phyloP scores from a whole-genome alignment of 2,888 invertebrate species.

The Antheraea yamamai region DNA sequence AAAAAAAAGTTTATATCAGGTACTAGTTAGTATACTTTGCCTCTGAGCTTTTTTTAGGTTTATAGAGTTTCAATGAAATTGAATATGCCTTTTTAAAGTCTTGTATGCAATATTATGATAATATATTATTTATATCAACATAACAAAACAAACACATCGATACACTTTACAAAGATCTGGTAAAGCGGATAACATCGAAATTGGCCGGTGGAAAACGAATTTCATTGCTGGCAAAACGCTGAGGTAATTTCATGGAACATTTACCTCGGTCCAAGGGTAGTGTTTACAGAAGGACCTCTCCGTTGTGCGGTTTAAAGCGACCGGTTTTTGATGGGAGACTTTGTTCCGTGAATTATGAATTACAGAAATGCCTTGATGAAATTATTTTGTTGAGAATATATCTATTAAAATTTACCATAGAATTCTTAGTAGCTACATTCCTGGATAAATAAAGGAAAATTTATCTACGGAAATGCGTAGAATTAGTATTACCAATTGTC shows the following conservation, averaged over 20 bases:
- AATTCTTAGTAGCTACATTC: neutral
- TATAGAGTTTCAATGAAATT: neutral
- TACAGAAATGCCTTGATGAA: conserved; percentile 25
- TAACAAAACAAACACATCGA: conserved; percentile 14
- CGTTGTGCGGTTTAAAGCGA: conserved; percentile 33
- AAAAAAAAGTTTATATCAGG: no score
- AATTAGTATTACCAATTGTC: neutral
- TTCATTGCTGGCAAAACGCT: conserved; percentile 64
- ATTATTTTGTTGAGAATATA: conserved; percentile 31
- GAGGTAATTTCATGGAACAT: conserved; percentile 75
- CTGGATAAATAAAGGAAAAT: neutral
- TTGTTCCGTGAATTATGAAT: conserved; percentile 42
- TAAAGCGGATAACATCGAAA: conserved; percentile 53
- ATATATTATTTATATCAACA: neutral
- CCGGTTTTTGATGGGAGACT: conserved; percentile 40
- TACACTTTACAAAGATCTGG: conserved; percentile 32
- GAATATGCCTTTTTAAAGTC: neutral
- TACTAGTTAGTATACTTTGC: no score
- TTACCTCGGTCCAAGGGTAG: conserved; percentile 63
- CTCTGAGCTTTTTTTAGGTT: no score
- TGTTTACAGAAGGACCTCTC: conserved; percentile 52
- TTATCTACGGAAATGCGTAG: neutral
- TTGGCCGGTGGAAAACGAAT: conserved; percentile 57
- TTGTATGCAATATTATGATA: neutral
- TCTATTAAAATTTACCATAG: neutral